Evolutionary conservation across 2,888 invertebrate species (phyloP).

Genomic region (Drosophila subquinaria): DNA sequence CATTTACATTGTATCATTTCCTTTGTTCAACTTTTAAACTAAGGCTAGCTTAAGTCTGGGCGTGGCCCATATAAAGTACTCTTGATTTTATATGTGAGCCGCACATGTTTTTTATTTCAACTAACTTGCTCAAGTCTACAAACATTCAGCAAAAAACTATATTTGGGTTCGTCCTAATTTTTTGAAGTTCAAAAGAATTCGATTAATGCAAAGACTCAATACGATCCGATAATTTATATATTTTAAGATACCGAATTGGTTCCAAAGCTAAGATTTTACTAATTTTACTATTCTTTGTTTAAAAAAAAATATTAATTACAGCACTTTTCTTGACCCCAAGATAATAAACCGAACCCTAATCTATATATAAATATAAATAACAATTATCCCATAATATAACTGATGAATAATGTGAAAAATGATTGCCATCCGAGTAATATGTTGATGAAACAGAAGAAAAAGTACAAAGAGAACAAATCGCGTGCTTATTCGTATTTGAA

Average conservation of each 20-base stretch:
- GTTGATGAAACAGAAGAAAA: neutral
- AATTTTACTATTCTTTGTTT: too few species aligned
- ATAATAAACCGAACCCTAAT: neutral
- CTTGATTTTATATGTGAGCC: slow-evolving; percentile 7
- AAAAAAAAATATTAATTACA: too few species aligned
- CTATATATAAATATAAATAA: neutral
- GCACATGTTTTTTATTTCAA: neutral
- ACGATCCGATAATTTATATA: too few species aligned
- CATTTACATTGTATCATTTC: neutral
- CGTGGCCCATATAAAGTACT: neutral
- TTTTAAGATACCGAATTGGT: too few species aligned
- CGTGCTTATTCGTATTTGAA: slow-evolving; percentile 6
- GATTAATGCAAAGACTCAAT: too few species aligned
- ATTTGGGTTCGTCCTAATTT: too few species aligned
- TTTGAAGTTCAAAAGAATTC: too few species aligned
- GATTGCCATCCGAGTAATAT: neutral
- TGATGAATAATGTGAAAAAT: neutral
- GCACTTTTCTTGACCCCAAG: too few species aligned
- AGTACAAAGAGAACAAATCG: slow-evolving; percentile 12
- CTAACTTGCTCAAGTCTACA: neutral
- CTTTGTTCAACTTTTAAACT: neutral
- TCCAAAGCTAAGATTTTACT: neutral
- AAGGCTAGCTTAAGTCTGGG: slow-evolving; percentile 3
- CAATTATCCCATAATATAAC: neutral
- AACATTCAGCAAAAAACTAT: too few species aligned